Percentiles rank a stretch among this genome's conserved stretches.
phyloP scores from a whole-genome alignment of 2,113 vertebrate genomes.

The Pelecanus crispus region DNA sequence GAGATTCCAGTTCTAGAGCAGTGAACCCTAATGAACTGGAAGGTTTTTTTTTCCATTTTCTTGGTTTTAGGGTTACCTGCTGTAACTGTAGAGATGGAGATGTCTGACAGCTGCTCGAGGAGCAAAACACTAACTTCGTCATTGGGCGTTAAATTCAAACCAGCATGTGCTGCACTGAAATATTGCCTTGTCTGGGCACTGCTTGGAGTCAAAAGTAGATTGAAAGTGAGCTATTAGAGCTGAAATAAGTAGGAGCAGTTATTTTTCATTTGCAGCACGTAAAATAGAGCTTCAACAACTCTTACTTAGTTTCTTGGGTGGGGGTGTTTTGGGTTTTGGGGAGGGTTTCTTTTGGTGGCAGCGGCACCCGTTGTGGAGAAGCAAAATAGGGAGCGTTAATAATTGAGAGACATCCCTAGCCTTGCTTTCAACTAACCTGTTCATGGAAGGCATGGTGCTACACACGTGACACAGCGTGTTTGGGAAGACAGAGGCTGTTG shows the following conservation, averaged over 20 bases:
- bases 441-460: neutral
- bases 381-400: neutral
- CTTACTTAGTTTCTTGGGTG: neutral
- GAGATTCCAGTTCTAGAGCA: neutral
- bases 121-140: neutral
- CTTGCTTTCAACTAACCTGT: neutral
- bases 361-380: neutral
- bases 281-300: neutral
- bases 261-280: neutral
- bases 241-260: neutral
- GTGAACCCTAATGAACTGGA: neutral
- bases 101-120: neutral
- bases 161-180: neutral
- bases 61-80: neutral
- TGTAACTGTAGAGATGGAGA: neutral
- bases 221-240: neutral
- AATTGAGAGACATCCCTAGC: neutral
- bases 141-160: neutral
- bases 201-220: neutral
- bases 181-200: neutral
- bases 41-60: neutral
- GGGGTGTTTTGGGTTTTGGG: neutral
- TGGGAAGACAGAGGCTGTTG: neutral
- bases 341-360: neutral
- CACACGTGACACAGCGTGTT: accelerated